Conservation (phyloP, 2,113 vertebrate species). For the Cnemophilus loriae region DNA sequence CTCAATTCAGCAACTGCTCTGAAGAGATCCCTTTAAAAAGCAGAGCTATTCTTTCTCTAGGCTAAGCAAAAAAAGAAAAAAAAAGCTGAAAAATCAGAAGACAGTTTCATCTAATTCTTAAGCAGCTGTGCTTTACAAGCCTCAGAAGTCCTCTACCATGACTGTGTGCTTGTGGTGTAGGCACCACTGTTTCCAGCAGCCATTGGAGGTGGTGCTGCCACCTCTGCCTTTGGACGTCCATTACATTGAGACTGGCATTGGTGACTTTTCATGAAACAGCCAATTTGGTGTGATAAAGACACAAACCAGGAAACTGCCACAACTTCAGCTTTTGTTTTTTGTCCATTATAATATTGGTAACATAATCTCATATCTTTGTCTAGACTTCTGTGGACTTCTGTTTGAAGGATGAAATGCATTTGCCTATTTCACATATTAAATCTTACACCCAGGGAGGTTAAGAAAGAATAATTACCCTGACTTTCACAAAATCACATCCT, state of each 20-base stretch:
- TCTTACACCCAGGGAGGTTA: background rate
- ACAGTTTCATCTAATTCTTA: background rate
- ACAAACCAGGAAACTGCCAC: background rate
- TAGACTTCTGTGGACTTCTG: background rate
- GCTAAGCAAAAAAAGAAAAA: background rate
- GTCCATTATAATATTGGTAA: background rate
- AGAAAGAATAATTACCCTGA: background rate
- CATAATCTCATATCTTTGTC: background rate
- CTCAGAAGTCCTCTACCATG: background rate
- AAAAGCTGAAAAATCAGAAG: background rate
- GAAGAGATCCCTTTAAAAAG: background rate
- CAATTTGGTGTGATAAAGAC: background rate
- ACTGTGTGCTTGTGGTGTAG: no score
- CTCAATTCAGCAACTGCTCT: background rate
- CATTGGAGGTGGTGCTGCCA: background rate
- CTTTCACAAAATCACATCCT: background rate
- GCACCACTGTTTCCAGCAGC: background rate
- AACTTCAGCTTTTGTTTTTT: background rate
- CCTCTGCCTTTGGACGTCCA: background rate
- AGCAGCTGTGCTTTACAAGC: background rate
- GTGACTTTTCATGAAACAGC: background rate
- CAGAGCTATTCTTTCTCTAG: background rate
- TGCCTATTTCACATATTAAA: background rate
- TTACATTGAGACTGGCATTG: background rate
- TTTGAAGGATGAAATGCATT: background rate